phyloP scores from a whole-genome alignment of 2,888 invertebrate genomes.

The Acleris emargana region DNA sequence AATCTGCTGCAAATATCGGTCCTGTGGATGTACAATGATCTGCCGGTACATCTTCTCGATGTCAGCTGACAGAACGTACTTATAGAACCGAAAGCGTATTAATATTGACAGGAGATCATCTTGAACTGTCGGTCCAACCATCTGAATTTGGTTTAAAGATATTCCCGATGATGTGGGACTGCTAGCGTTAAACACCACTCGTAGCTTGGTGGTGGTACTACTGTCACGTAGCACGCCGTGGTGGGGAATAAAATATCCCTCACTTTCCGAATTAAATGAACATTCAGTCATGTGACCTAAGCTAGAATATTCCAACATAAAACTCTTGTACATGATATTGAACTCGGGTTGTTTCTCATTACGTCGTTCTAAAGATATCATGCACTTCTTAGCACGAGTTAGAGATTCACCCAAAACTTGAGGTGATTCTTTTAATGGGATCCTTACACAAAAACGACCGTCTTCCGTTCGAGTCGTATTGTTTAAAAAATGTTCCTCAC shows the following conservation, averaged over 20 bases:
- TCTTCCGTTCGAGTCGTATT: conserved; percentile 37
- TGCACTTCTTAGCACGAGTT: background rate
- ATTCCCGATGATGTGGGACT: no score
- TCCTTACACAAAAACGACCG: conserved; percentile 39
- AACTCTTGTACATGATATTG: background rate
- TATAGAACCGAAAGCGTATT: no score
- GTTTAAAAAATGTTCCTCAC: conserved; percentile 38
- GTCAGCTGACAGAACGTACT: no score
- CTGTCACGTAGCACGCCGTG: no score
- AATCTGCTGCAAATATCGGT: no score
- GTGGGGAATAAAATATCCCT: background rate
- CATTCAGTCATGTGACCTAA: background rate
- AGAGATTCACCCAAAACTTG: background rate
- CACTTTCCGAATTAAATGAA: background rate
- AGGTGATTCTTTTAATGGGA: conserved; percentile 24
- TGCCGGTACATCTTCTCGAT: no score
- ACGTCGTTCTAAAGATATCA: background rate
- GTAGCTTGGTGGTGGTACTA: background rate
- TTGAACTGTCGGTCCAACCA: no score
- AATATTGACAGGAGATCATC: no score
- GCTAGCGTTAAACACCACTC: no score
- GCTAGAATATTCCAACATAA: background rate
- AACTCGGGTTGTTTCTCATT: background rate
- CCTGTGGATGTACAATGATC: no score
- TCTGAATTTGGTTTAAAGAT: no score